A percentile compares a stretch with the other conserved stretches of the same genome.
Conservation (phyloP, 2,888 invertebrate species). For the Onchidella celtica region DNA sequence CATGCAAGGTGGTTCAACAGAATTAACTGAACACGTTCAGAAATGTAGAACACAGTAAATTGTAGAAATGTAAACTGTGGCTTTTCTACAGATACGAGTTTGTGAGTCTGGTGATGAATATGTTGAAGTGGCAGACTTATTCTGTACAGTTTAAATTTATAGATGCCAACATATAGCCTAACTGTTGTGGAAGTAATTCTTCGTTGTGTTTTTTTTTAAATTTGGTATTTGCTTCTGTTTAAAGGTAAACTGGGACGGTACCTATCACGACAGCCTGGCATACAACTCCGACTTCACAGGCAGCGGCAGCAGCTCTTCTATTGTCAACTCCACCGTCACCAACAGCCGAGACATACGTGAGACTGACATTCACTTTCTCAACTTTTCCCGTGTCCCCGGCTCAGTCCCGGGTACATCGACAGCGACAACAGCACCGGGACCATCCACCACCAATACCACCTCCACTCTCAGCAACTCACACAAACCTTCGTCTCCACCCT, state of each 20-base stretch:
- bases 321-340: conserved; percentile 62
- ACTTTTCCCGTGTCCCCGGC: conserved; percentile 57
- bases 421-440: conserved; percentile 16
- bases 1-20: no score
- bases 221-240: not conserved
- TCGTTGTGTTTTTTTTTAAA: no score
- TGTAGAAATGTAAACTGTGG: no score
- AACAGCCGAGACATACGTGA: conserved; percentile 69
- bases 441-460: conserved; percentile 49
- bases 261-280: conserved; percentile 56
- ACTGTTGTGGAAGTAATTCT: no score
- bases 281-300: not conserved
- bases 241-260: conserved; percentile 59
- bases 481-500: conserved; percentile 60
- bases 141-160: no score
- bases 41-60: no score
- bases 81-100: no score
- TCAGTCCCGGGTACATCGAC: conserved; percentile 1
- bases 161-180: no score
- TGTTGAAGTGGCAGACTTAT: no score
- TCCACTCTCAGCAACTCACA: conserved; percentile 52
- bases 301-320: not conserved
- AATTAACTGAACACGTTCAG: no score
- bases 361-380: conserved; percentile 71
- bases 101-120: no score